These are phyloP conservation scores for Botia almorhae DNA, from an alignment of 2,797 vertebrate species.

Conservation along the genomic window DNA sequence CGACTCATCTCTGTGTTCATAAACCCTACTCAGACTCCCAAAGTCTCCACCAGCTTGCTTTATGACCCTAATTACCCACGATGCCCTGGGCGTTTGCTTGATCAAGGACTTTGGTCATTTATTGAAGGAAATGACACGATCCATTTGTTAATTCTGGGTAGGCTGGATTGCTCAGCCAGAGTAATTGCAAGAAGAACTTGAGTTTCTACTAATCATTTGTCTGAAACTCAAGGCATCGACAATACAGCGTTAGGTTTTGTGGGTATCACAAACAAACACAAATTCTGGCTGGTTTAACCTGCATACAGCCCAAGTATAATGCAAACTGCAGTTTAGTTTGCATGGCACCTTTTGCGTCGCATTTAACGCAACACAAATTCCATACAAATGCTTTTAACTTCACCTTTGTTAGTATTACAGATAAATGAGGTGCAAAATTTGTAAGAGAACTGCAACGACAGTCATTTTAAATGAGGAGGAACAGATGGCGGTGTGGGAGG, in stretches of 20 bases:
- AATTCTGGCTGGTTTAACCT: neutral
- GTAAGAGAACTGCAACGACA: conserved; percentile 1
- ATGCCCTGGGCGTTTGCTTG: conserved; percentile 1
- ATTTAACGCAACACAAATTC: neutral
- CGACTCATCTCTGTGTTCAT: neutral
- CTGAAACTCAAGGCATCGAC: neutral
- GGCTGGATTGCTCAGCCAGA: neutral
- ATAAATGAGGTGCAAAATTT: neutral
- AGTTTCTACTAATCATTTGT: neutral
- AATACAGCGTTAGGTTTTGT: neutral
- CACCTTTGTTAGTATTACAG: neutral
- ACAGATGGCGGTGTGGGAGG: conserved; percentile 8
- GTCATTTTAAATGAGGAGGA: neutral
- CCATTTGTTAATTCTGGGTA: neutral
- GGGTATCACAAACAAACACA: no score
- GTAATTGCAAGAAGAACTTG: neutral
- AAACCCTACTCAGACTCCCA: neutral
- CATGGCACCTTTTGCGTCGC: neutral
- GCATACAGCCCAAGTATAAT: neutral
- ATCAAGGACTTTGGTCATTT: conserved; percentile 26
- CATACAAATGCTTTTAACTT: neutral
- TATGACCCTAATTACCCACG: conserved; percentile 21
- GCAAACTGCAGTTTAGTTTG: no score
- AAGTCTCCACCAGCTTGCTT: neutral
- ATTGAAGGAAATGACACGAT: neutral